Evolutionary conservation across 2,797 vertebrate species (phyloP), one percentile per base, ranked within the genome.

Genomic region (Acomys russatus): DNA sequence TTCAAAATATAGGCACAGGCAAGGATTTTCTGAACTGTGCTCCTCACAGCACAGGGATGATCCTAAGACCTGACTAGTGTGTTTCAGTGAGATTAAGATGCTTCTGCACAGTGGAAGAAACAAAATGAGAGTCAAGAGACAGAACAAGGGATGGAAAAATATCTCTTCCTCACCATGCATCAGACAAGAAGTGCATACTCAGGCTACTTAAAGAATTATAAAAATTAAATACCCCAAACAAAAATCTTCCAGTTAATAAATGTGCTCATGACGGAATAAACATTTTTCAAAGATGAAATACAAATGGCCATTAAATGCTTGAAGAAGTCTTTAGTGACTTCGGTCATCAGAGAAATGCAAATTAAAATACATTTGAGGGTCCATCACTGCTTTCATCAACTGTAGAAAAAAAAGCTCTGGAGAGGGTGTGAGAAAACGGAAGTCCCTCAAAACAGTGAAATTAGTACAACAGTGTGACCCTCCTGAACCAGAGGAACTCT

Each of bases 201-300:
- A 51, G 18, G 64, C 30, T 68, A 23, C 9, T 18, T 23, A 70
- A 71, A 86, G 12, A 86, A 71, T 22, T 86, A 2, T 54, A 86
- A 86, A 44, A 86, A 56, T 86, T 71, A 71, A 71, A 25, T 35
- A 54, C 12, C 49, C 51, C 33, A n/a, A 80, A 18, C 8, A 54
- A 68, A n/a, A 86, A 56, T 68, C 84, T 86, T 54, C 20, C 49
- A 71, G 51, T 56, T 12, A 35, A 71, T 86, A 56, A 70, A 56
- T 71, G 84, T 68, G 20, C n/a, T n/a, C 33, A 56, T 54, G 44
- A 56, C 66, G 17, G 33, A 71, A 35, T 33, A 70, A 70, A 56
- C 49, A 86, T 54, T 71, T 86, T 64, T 86, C 33, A 86, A 86
- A 86, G 49, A 71, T 70, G 84, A 86, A 86, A 70, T 56, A 86